A percentile compares a stretch with the other conserved stretches of the same genome.
Conservation (phyloP, 1,140 invertebrate species). For the Solen grandis region DNA sequence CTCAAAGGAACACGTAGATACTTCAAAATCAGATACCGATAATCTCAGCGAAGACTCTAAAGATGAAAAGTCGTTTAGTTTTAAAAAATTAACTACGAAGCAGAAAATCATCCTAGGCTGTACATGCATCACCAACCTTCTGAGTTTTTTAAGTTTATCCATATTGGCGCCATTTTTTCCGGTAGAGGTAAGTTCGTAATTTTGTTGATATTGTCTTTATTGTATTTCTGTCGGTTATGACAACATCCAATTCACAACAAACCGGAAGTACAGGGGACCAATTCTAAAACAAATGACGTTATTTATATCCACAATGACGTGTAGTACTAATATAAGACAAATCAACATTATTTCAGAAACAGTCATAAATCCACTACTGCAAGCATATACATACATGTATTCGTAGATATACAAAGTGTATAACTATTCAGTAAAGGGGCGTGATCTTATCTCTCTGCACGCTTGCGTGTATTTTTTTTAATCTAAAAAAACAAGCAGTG, state of each 20-base stretch:
- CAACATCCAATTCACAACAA: not conserved
- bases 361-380: not conserved
- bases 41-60: not conserved
- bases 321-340: not conserved
- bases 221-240: not conserved
- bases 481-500: too few species aligned
- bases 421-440: too few species aligned
- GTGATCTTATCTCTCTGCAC: too few species aligned
- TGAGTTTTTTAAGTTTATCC: slow-evolving; percentile 44
- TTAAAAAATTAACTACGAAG: slow-evolving; percentile 18
- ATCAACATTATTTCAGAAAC: not conserved
- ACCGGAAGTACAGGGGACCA: not conserved
- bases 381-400: too few species aligned
- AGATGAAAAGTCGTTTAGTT: slow-evolving; percentile 22
- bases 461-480: too few species aligned
- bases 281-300: too few species aligned
- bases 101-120: slow-evolving; percentile 23
- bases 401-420: too few species aligned
- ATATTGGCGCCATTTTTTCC: slow-evolving; percentile 51
- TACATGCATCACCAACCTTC: slow-evolving; percentile 28
- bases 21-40: not conserved
- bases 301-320: not conserved
- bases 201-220: not conserved
- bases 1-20: not conserved
- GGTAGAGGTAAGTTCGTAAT: slow-evolving; percentile 36